phyloP scores from a whole-genome alignment of 1,140 invertebrate genomes.

The Drosophila repleta region DNA sequence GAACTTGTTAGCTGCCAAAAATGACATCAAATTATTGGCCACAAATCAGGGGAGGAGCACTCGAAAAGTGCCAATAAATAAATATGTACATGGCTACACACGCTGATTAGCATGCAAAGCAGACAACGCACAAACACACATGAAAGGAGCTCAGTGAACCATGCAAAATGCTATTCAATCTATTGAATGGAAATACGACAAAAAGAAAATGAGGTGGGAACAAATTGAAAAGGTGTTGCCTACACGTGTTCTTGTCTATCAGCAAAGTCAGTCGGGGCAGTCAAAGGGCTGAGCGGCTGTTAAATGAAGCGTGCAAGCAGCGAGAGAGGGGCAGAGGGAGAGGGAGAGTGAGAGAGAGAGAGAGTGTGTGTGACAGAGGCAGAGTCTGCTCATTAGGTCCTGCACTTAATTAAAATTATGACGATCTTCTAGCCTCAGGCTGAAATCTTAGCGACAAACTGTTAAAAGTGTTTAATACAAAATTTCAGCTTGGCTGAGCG shows the following conservation, averaged over 20 bases:
- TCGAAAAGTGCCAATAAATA: conserved; percentile 57
- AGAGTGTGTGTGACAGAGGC: no score
- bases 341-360: not conserved
- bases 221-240: conserved; percentile 56
- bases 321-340: conserved; percentile 2
- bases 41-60: conserved; percentile 40
- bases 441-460: conserved; percentile 17
- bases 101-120: conserved; percentile 49
- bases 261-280: conserved; percentile 5
- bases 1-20: conserved; percentile 33
- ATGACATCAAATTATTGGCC: conserved; percentile 52
- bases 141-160: conserved; percentile 55
- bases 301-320: conserved; percentile 43
- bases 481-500: conserved; percentile 72
- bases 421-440: not conserved
- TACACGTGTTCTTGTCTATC: conserved; percentile 60
- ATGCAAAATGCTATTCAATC: conserved; percentile 62
- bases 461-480: conserved; percentile 40
- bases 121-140: conserved; percentile 31
- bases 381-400: conserved; percentile 44
- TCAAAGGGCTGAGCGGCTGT: conserved; percentile 43
- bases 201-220: conserved; percentile 24
- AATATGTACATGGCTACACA: conserved; percentile 34
- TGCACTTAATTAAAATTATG: conserved; percentile 2
- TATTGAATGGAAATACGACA: conserved; percentile 49